phyloP scores from a whole-genome alignment of 2,113 vertebrate genomes.

The Salvelinus namaycush region DNA sequence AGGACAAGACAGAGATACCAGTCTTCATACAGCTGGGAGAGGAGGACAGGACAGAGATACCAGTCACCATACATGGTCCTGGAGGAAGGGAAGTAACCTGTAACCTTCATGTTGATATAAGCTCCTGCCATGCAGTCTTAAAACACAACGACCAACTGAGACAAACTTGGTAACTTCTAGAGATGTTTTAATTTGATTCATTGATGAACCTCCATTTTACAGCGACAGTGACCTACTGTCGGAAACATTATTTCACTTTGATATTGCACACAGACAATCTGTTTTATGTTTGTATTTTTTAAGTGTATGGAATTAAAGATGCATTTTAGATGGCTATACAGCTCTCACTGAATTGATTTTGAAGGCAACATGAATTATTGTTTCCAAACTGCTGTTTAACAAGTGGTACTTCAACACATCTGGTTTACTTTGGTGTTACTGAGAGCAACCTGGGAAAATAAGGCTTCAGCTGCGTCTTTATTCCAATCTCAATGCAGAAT shows the following conservation, averaged over 20 bases:
- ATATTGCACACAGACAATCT: slow-evolving; percentile 66
- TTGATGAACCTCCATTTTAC: slow-evolving; percentile 15
- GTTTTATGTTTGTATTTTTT: slow-evolving; percentile 26
- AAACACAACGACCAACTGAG: slow-evolving; percentile 16
- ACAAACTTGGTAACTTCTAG: not conserved
- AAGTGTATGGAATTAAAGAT: slow-evolving; percentile 17
- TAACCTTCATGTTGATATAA: not conserved
- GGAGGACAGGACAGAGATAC: not conserved
- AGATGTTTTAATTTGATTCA: not conserved
- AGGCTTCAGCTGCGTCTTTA: not conserved
- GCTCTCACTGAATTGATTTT: slow-evolving; percentile 18
- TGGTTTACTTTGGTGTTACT: not conserved
- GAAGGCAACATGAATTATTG: not conserved
- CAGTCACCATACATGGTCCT: not conserved
- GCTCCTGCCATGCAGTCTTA: slow-evolving; percentile 31
- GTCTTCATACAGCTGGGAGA: not conserved
- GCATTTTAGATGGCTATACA: slow-evolving; percentile 12
- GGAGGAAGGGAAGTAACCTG: slow-evolving; percentile 7
- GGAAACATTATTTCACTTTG: slow-evolving; percentile 37
- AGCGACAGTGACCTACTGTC: not conserved
- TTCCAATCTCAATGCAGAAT: not conserved
- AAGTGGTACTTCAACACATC: slow-evolving; percentile 2
- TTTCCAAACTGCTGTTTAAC: slow-evolving; percentile 23
- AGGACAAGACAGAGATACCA: no score
- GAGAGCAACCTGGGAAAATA: not conserved